Conservation (phyloP, 2,797 vertebrate genomes). For the Austrolebias charrua region DNA sequence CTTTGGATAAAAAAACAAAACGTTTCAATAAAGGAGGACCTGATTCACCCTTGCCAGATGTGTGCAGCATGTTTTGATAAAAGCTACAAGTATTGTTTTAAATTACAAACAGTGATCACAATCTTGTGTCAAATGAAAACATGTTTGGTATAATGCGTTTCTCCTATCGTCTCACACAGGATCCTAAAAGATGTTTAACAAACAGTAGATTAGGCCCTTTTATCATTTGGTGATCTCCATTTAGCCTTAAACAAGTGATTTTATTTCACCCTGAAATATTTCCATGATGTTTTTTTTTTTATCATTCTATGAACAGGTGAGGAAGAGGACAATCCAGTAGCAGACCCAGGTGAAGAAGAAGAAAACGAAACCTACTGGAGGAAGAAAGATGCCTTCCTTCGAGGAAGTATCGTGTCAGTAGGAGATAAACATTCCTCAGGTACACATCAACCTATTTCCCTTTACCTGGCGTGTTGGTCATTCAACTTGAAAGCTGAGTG, state of each 20-base stretch:
- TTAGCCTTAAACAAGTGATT: constrained; percentile 5
- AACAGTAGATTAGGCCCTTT: not conserved
- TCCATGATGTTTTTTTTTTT: not conserved
- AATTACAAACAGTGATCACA: constrained; percentile 12
- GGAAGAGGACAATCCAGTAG: constrained; percentile 59
- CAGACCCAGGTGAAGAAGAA: constrained; percentile 68
- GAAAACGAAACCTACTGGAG: constrained; percentile 80
- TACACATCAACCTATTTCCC: constrained; percentile 40
- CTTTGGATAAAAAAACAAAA: too few relatives aligned
- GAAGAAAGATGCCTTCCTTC: constrained; percentile 76
- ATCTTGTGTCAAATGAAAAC: constrained; percentile 40
- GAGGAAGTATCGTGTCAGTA: constrained; percentile 75
- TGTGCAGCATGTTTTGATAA: not conserved
- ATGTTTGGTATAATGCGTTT: constrained; percentile 1
- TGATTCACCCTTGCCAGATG: too few relatives aligned
- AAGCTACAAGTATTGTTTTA: not conserved
- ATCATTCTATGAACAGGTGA: constrained; percentile 39
- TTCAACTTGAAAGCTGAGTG: not conserved
- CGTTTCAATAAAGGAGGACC: too few relatives aligned
- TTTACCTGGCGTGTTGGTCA: not conserved
- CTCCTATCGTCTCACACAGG: not conserved
- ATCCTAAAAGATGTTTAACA: constrained; percentile 24
- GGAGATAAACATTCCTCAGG: constrained; percentile 84
- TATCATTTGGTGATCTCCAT: not conserved
- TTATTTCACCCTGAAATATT: not conserved